Base-by-base conservation (phyloP, 2,797 vertebrate genomes). In the Adelosebastes latens region DNA sequence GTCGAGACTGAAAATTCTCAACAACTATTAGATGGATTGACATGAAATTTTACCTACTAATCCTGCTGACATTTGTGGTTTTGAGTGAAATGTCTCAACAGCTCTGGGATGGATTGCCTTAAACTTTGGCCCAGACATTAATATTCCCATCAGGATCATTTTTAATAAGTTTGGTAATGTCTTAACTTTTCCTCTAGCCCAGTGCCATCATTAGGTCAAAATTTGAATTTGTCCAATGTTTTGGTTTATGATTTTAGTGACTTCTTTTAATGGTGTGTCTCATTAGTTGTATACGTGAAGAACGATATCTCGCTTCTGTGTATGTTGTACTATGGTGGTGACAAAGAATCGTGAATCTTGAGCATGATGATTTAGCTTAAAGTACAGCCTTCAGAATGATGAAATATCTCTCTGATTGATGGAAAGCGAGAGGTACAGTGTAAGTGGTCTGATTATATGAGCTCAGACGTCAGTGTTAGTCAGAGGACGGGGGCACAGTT, bases 401-500 rank as follows among this genome's bases (percentile, higher is more conserved):
- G 4, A 70, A 49, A 4, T 5, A 13, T 66, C 24, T 74, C 12
- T 74, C 10, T 53, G 22, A n/a, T 20, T 34, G 34, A 75, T 62
- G 25, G 36, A 49, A 36, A 66, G n/a, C 14, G n/a, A 20, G 14
- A 52, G 46, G n/a, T n/a, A 27, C 12, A 18, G 59, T 60, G 32
- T 32, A 39, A 56, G 13, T 7, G 52, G 58, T 31, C 10, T 11
- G 59, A 75, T 77, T 53, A 39, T 22, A 20, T 8, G 3, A 3
- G 20, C 36, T 61, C 55, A 66, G 58, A 55, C n/a, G 32, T 73
- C 20, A 3, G 62, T 6, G 56, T 72, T 25, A 56, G 59, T 62
- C 59, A 36, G n/a, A 77, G 59, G 60, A 77, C 25, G 36, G 71
- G 64, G 71, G 18, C 62, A 69, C 39, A 25, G 2, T 67, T 67